Evolutionary conservation across 2,888 invertebrate species (phyloP).

Genomic region (Synanthedon vespiformis): DNA sequence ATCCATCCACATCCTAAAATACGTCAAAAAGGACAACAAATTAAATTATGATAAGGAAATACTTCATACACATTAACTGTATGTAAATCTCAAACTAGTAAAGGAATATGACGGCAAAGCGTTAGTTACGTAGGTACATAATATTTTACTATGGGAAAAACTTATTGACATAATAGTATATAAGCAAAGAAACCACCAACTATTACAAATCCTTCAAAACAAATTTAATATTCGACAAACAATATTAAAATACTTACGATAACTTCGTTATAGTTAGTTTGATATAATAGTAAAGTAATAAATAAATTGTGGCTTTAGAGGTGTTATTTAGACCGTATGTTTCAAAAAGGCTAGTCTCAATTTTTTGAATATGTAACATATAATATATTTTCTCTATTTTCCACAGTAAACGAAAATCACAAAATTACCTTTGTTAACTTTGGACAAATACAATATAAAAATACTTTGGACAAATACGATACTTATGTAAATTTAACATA

Average conservation of each 20-base stretch:
- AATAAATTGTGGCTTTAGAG: not conserved
- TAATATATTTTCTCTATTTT: not conserved
- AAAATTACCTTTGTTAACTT: not conserved
- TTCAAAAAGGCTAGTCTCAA: constrained; percentile 66
- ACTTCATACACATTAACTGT: not conserved
- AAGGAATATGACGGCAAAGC: constrained; percentile 51
- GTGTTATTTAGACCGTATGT: constrained; percentile 29
- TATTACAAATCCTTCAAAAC: no score
- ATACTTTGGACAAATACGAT: not conserved
- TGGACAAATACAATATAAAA: no score
- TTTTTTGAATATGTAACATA: not conserved
- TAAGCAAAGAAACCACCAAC: no score
- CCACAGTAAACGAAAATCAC: not conserved
- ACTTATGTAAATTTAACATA: not conserved
- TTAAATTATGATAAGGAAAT: not conserved
- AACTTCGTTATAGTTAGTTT: constrained; percentile 1
- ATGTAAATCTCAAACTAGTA: constrained; percentile 32
- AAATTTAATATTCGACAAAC: no score
- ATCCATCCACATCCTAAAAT: no score
- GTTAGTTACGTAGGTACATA: not conserved
- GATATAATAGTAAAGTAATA: not conserved
- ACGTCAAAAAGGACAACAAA: no score
- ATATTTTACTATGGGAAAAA: no score
- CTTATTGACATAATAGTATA: no score
- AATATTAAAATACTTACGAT: not conserved